These are phyloP conservation scores for Athetis lepigone DNA, from an alignment of 2,888 invertebrate genomes.

Conservation along the genomic window DNA sequence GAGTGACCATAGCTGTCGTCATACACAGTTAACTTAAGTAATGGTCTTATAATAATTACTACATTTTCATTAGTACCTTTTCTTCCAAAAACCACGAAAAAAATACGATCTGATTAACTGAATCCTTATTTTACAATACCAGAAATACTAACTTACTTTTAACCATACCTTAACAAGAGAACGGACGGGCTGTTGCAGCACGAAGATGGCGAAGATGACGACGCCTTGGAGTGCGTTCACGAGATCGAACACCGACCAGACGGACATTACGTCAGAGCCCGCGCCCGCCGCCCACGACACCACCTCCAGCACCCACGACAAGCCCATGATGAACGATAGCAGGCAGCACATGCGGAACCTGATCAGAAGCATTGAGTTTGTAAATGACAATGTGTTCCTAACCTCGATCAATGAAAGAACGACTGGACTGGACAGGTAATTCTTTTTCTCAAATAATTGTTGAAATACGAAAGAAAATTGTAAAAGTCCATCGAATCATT, in stretches of 20 bases:
- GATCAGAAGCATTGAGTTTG: slow-evolving; percentile 18
- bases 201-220: slow-evolving; percentile 92
- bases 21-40: background rate
- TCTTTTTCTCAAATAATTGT: no score
- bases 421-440: no score
- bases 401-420: no score
- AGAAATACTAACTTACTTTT: no score
- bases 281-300: slow-evolving; percentile 92
- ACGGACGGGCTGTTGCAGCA: slow-evolving; percentile 86
- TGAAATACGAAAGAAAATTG: no score
- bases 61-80: no score
- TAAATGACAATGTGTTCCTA: no score
- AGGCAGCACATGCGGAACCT: slow-evolving; percentile 91
- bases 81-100: no score
- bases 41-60: background rate
- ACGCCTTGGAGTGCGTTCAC: slow-evolving; percentile 93
- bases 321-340: slow-evolving; percentile 92
- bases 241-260: slow-evolving; percentile 92
- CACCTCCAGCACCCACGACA: slow-evolving; percentile 93
- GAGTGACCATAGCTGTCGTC: background rate
- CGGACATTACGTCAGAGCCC: slow-evolving; percentile 83
- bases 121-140: no score
- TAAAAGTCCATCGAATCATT: no score
- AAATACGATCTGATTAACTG: no score
- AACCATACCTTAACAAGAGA: slow-evolving; percentile 80